Percentiles rank a stretch among this genome's conserved stretches.
Evolutionary conservation across 1,140 invertebrate genomes (phyloP).

Genomic region (Drosophila obscura): DNA sequence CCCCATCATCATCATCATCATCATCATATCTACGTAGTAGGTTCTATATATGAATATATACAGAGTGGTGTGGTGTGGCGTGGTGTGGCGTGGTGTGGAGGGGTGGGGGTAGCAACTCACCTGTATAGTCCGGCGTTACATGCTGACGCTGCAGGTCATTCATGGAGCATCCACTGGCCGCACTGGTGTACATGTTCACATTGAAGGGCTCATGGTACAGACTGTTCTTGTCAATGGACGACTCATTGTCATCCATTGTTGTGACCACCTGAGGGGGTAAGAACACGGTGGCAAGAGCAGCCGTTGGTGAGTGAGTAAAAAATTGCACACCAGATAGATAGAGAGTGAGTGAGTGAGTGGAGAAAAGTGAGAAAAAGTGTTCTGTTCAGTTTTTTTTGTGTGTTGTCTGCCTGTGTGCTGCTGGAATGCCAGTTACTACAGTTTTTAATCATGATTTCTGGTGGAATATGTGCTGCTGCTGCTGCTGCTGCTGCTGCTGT

Average conservation of each 20-base stretch:
- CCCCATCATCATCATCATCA: conserved; percentile 19
- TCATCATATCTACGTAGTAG: background rate
- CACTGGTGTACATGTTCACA: conserved; percentile 84
- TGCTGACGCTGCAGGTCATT: conserved; percentile 84
- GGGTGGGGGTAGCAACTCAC: conserved; percentile 60
- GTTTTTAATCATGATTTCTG: conserved; percentile 80
- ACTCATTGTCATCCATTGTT: conserved; percentile 84
- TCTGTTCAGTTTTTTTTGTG: conserved; percentile 33
- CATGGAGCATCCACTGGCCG: conserved; percentile 82
- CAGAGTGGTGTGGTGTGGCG: too few relatives aligned
- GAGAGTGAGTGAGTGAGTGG: conserved; percentile 1
- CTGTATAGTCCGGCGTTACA: conserved; percentile 84
- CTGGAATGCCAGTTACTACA: conserved; percentile 42
- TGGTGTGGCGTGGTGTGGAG: too few relatives aligned
- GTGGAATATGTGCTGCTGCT: conserved; percentile 60
- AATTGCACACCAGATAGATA: conserved; percentile 32
- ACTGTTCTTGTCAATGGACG: conserved; percentile 84
- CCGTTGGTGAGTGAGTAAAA: conserved; percentile 14
- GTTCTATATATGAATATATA: too few relatives aligned
- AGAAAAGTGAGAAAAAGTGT: conserved; percentile 7
- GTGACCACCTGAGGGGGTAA: conserved; percentile 72
- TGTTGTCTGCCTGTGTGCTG: conserved; percentile 5
- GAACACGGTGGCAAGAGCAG: conserved; percentile 16
- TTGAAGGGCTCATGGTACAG: conserved; percentile 85
- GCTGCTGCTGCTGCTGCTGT: conserved; percentile 44